Percentiles rank a stretch among this genome's conserved stretches.
Conservation (phyloP, 2,113 vertebrate species). For the Lepus timidus region DNA sequence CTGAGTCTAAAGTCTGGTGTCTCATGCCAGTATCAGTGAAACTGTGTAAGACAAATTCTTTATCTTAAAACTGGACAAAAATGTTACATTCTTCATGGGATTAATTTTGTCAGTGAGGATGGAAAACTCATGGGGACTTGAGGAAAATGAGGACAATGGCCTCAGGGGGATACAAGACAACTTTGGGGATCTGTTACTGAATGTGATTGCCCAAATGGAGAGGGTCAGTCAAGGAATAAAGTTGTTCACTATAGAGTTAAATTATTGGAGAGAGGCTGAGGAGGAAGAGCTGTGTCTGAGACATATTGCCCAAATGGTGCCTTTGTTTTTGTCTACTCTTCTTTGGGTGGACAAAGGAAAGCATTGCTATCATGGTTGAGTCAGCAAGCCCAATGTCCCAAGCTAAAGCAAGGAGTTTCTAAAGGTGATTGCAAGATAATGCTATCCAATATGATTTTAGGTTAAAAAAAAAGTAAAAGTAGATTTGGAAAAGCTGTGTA, state of each 20-base stretch:
- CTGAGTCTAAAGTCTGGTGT: background rate
- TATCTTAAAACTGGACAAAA: background rate
- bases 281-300: background rate
- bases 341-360: background rate
- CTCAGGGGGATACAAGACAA: background rate
- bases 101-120: background rate
- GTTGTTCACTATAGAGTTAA: background rate
- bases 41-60: background rate
- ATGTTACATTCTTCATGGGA: background rate
- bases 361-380: rapidly evolving
- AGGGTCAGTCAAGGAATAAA: rapidly evolving
- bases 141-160: background rate
- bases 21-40: background rate
- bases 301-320: background rate
- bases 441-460: background rate
- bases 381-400: background rate
- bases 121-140: background rate
- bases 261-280: background rate
- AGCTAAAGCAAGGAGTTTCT: background rate
- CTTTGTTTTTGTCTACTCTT: background rate
- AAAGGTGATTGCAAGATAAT: background rate
- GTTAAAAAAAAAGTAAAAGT: too few relatives aligned
- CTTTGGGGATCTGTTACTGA: background rate
- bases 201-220: background rate
- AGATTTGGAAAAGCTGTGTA: background rate